A percentile compares a stretch with the other conserved stretches of the same genome.
Conservation (phyloP, 1,140 invertebrate species). For the Drosophila pandora region DNA sequence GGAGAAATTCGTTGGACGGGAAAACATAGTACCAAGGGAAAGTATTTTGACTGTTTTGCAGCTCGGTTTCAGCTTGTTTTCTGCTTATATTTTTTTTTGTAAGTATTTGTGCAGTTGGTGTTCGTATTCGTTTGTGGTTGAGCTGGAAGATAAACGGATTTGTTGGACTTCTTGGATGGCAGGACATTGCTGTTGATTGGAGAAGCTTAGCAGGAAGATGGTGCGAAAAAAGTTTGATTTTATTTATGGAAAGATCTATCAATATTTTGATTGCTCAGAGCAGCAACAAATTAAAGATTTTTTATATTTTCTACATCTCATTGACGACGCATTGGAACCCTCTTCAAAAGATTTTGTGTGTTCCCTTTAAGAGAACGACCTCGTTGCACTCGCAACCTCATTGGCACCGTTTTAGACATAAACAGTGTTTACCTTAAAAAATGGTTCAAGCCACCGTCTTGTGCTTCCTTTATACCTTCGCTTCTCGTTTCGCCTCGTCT, state of each 20-base stretch:
- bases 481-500: constrained; percentile 11
- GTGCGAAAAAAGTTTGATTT: not conserved
- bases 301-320: not conserved
- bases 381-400: constrained; percentile 30
- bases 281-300: not conserved
- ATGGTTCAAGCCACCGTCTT: constrained; percentile 43
- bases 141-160: constrained; percentile 28
- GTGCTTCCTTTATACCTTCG: constrained; percentile 23
- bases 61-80: constrained; percentile 11
- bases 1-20: not conserved
- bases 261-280: not conserved
- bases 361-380: constrained; percentile 25
- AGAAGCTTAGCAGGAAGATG: constrained; percentile 6
- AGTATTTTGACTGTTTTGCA: constrained; percentile 32
- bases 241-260: not conserved
- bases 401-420: constrained; percentile 63
- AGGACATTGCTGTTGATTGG: constrained; percentile 15
- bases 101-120: constrained; percentile 1
- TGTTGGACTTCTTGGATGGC: constrained; percentile 4
- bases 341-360: not conserved
- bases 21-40: constrained; percentile 3
- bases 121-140: constrained; percentile 26
- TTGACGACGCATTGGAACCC: not conserved
- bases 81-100: not conserved
- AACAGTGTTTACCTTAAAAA: constrained; percentile 68